phyloP scores from a whole-genome alignment of 1,140 invertebrate species.

The Sinella curviseta region DNA sequence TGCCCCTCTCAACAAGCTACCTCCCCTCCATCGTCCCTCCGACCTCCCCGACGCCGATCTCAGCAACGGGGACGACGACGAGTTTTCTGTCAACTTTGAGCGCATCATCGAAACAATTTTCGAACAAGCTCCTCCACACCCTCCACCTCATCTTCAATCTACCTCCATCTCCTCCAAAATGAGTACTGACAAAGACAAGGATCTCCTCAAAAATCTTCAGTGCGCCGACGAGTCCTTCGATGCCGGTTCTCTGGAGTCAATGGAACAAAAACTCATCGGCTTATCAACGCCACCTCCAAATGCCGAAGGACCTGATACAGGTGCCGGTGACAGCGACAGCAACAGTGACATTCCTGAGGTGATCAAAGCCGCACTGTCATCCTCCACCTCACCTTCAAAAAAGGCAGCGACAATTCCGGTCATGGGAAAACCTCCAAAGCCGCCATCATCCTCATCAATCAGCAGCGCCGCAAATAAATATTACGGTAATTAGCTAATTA shows the following conservation, averaged over 20 bases:
- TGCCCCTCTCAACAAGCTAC: not conserved
- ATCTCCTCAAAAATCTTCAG: no score
- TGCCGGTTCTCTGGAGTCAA: not conserved
- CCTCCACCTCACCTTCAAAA: not conserved
- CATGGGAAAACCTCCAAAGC: slow-evolving; percentile 3
- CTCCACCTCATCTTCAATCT: not conserved
- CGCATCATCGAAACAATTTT: not conserved
- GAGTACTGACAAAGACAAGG: not conserved
- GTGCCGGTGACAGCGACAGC: not conserved
- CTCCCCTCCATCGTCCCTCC: not conserved
- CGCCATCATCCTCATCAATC: not conserved
- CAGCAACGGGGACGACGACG: not conserved
- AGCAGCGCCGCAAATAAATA: not conserved
- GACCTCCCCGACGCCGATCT: not conserved
- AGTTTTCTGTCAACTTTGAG: slow-evolving; percentile 6
- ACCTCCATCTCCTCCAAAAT: not conserved
- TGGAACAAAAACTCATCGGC: not conserved
- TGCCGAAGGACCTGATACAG: not conserved
- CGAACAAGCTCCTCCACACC: not conserved
- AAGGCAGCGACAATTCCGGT: not conserved
- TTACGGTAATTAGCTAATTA: not conserved
- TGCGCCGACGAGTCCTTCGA: not conserved
- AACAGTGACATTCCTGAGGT: not conserved
- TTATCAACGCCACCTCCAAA: not conserved
- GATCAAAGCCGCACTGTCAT: not conserved